Evolutionary conservation across 2,888 invertebrate species (phyloP).

Genomic region (Heliconius ethilla): DNA sequence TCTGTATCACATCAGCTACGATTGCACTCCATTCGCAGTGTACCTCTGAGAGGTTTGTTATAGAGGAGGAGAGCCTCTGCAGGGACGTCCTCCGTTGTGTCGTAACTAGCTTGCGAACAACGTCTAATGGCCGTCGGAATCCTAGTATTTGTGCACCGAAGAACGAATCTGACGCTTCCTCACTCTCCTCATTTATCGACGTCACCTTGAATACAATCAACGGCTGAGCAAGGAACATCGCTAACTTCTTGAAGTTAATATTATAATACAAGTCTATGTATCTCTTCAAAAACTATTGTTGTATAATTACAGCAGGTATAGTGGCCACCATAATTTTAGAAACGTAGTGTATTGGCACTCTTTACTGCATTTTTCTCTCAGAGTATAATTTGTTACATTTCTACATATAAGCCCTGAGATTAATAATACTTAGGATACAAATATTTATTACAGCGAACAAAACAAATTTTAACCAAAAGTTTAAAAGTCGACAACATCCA

Average conservation of each 20-base stretch:
- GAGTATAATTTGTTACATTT: not conserved
- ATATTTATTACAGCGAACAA: not conserved
- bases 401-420: not conserved
- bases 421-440: not conserved
- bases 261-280: not conserved
- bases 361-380: not conserved
- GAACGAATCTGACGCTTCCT: slow-evolving; percentile 67
- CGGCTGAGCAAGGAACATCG: slow-evolving; percentile 23
- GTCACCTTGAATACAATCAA: slow-evolving; percentile 74
- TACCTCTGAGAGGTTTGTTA: slow-evolving; percentile 80
- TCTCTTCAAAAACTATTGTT: not conserved
- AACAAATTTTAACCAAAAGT: not conserved
- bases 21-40: slow-evolving; percentile 50
- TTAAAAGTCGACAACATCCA: not conserved
- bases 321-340: not conserved
- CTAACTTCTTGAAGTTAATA: not conserved
- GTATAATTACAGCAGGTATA: too few relatives aligned
- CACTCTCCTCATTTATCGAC: slow-evolving; percentile 69
- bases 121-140: slow-evolving; percentile 74
- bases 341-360: not conserved
- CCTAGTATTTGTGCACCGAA: slow-evolving; percentile 70
- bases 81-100: slow-evolving; percentile 76
- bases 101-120: slow-evolving; percentile 79
- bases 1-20: slow-evolving; percentile 16
- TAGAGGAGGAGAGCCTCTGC: slow-evolving; percentile 76